Percentiles rank a stretch among this genome's conserved stretches.
Conservation (phyloP, 2,113 vertebrate species). For the Myxocyprinus asiaticus region DNA sequence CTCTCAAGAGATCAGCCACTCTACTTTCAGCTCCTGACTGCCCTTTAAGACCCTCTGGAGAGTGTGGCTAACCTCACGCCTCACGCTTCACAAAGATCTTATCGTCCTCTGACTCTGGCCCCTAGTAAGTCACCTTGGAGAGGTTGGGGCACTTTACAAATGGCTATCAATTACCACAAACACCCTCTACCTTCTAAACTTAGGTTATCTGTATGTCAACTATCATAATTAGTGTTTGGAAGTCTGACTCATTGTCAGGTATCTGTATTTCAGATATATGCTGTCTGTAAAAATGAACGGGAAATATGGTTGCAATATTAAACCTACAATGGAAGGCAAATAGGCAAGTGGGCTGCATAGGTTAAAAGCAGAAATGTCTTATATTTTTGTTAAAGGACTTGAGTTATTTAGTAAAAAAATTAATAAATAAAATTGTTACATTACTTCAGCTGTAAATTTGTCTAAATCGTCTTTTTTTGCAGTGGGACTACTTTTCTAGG, state of each 20-base stretch:
- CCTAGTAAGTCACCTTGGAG: conserved; percentile 44
- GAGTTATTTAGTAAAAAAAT: too few relatives aligned
- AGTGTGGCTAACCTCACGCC: conserved; percentile 47
- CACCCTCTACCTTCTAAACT: conserved; percentile 3
- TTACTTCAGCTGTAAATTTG: too few relatives aligned
- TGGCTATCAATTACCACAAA: conserved; percentile 34
- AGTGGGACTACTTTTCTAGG: too few relatives aligned
- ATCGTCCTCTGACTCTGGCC: conserved; percentile 35
- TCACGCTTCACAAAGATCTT: conserved; percentile 45
- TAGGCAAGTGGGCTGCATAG: too few relatives aligned
- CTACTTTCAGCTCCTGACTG: conserved; percentile 51
- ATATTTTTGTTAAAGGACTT: too few relatives aligned
- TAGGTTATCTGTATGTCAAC: neutral
- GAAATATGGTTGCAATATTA: neutral
- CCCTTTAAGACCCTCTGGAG: conserved; percentile 31
- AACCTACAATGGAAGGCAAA: too few relatives aligned
- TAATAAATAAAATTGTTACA: too few relatives aligned
- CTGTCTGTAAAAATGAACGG: neutral
- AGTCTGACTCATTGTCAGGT: neutral
- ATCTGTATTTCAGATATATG: neutral
- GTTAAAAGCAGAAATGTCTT: too few relatives aligned
- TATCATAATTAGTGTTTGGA: neutral
- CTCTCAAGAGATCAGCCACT: conserved; percentile 44
- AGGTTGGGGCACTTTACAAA: conserved; percentile 43
- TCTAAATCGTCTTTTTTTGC: too few relatives aligned